Percentiles rank a stretch among this genome's conserved stretches.
Conservation (phyloP, 2,888 invertebrate genomes). For the Tetranychus piercei region DNA sequence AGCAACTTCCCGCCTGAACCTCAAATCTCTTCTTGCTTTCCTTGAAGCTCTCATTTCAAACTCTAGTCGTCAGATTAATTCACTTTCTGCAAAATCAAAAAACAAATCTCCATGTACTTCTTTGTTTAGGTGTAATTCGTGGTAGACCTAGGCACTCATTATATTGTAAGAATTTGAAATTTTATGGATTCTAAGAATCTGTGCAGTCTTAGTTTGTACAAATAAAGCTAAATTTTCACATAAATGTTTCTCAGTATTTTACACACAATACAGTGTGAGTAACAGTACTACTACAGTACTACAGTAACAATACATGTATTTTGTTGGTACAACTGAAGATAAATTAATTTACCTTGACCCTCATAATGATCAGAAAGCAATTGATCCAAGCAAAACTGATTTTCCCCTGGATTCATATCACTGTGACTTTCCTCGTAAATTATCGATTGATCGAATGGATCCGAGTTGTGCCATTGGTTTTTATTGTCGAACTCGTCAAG, state of each 20-base stretch:
- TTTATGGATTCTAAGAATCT: too few species aligned
- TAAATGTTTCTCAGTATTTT: too few species aligned
- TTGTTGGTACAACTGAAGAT: constrained; percentile 70
- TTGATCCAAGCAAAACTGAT: constrained; percentile 58
- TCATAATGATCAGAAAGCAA: constrained; percentile 78
- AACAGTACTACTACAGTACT: too few species aligned
- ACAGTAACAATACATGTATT: too few species aligned
- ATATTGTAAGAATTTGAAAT: too few species aligned
- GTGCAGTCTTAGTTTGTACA: too few species aligned
- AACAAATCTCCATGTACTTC: constrained; percentile 25
- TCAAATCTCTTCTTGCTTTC: constrained; percentile 64
- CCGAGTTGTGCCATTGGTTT: constrained; percentile 81
- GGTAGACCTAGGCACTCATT: constrained; percentile 83
- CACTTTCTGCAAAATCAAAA: background rate
- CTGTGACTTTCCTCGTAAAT: constrained; percentile 64
- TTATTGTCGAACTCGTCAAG: constrained; percentile 54
- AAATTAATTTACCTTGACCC: constrained; percentile 80
- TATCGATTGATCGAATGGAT: constrained; percentile 67
- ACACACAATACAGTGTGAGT: too few species aligned
- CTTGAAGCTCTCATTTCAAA: constrained; percentile 60
- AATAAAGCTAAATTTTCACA: too few species aligned
- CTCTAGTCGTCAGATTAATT: constrained; percentile 42
- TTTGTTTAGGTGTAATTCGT: constrained; percentile 72
- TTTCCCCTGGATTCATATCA: constrained; percentile 59
- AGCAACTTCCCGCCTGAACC: constrained; percentile 48